Conservation (phyloP, 1,140 invertebrate species). For the Chrysoperla carnea region DNA sequence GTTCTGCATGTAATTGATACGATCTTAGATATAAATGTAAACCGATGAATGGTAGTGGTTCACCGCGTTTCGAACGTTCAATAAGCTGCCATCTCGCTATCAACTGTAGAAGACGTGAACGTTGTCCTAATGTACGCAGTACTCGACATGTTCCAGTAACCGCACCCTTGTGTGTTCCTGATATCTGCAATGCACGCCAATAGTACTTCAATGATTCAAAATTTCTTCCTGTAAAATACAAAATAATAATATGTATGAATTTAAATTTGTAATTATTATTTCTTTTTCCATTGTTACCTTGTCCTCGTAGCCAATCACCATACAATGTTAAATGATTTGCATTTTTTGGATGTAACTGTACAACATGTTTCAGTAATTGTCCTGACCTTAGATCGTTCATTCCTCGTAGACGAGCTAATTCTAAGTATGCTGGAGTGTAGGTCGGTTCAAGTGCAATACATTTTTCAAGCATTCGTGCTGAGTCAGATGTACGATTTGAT, state of each 20-base stretch:
- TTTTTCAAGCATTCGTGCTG: slow-evolving; percentile 43
- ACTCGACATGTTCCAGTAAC: slow-evolving; percentile 35
- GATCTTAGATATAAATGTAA: slow-evolving; percentile 18
- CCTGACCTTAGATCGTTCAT: slow-evolving; percentile 31
- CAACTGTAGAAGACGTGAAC: slow-evolving; percentile 40
- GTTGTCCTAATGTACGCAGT: slow-evolving; percentile 38
- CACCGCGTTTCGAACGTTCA: slow-evolving; percentile 10
- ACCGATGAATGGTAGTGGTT: slow-evolving; percentile 8
- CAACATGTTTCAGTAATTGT: slow-evolving; percentile 31
- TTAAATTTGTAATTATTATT: slow-evolving; percentile 3
- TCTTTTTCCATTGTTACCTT: slow-evolving; percentile 24
- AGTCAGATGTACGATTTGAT: slow-evolving; percentile 41
- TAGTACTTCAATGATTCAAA: slow-evolving; percentile 34
- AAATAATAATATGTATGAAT: not conserved
- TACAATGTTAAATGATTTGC: slow-evolving; percentile 48
- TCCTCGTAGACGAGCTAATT: slow-evolving; percentile 35
- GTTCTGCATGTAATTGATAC: slow-evolving; percentile 19
- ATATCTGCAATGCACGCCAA: slow-evolving; percentile 32
- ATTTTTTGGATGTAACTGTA: slow-evolving; percentile 39
- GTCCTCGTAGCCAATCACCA: slow-evolving; percentile 42
- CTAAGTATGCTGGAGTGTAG: slow-evolving; percentile 48
- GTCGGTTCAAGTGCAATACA: slow-evolving; percentile 43
- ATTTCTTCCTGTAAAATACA: slow-evolving; percentile 22
- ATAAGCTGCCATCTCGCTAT: slow-evolving; percentile 32
- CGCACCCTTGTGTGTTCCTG: slow-evolving; percentile 28